Evolutionary conservation across 1,140 invertebrate species (phyloP).

Genomic region (Magallana angulata): DNA sequence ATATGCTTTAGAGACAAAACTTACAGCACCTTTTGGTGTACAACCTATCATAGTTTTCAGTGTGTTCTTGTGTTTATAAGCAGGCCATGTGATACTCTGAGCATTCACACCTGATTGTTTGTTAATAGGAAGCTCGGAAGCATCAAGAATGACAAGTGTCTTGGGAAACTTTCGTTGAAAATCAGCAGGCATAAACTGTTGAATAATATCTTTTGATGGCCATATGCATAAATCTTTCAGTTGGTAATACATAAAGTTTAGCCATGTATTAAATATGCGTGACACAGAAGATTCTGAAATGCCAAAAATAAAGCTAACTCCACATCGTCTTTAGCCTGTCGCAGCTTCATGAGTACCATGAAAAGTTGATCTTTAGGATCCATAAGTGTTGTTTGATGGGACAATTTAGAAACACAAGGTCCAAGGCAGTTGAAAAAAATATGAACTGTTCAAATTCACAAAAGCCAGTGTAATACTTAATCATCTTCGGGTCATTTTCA

Average conservation of each 20-base stretch:
- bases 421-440: constrained; percentile 51
- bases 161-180: neutral
- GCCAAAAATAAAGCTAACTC: constrained; percentile 40
- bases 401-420: too few relatives aligned
- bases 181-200: neutral
- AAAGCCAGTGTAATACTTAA: constrained; percentile 3
- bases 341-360: too few relatives aligned
- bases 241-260: constrained; percentile 59
- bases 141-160: neutral
- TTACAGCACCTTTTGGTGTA: neutral
- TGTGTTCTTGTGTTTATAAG: constrained; percentile 32
- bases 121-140: neutral
- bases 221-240: constrained; percentile 53
- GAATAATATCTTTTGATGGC: constrained; percentile 7
- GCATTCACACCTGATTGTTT: constrained; percentile 17
- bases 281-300: constrained; percentile 40
- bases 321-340: too few relatives aligned
- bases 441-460: constrained; percentile 52
- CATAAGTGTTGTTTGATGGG: too few relatives aligned
- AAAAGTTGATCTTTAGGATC: too few relatives aligned
- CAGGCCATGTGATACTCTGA: neutral
- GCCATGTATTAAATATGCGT: neutral
- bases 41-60: constrained; percentile 10
- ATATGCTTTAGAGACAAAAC: neutral
- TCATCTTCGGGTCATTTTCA: neutral